These are phyloP conservation scores for Coccyzus lansbergi DNA, from an alignment of 2,797 vertebrate species.

Conservation along the genomic window DNA sequence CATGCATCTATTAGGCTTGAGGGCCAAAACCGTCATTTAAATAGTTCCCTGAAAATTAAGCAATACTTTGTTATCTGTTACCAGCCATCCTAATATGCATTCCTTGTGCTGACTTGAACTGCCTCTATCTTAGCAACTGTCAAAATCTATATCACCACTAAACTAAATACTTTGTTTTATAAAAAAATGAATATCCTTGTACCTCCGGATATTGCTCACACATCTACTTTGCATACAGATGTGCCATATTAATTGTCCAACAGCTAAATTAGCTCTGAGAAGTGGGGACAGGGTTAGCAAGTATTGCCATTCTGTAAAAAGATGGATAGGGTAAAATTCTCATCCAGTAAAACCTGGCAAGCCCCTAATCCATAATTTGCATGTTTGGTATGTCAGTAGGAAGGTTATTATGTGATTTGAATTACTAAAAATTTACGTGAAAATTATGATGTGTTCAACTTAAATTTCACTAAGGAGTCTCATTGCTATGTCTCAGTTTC, in stretches of 20 bases:
- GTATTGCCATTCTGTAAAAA: not conserved
- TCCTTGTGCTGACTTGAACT: not conserved
- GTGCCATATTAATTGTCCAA: not conserved
- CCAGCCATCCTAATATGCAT: not conserved
- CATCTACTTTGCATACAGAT: not conserved
- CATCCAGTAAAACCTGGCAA: not conserved
- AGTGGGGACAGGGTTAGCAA: accelerated
- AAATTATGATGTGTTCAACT: not conserved
- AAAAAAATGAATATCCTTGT: not conserved
- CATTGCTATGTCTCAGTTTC: not conserved
- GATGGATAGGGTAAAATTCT: not conserved
- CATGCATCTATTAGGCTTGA: not conserved
- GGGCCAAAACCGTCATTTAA: not conserved
- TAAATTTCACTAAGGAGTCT: not conserved
- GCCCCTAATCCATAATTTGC: not conserved
- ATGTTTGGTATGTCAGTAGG: not conserved
- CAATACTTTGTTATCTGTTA: not conserved
- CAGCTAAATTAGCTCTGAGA: not conserved
- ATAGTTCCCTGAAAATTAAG: not conserved
- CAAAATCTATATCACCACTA: not conserved
- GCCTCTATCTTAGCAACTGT: not conserved
- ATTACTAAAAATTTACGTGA: not conserved
- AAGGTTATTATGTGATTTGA: not conserved
- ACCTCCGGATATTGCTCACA: not conserved
- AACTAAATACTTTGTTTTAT: not conserved